phyloP scores from a whole-genome alignment of 2,113 vertebrate genomes.

The Coracopsis vasa region DNA sequence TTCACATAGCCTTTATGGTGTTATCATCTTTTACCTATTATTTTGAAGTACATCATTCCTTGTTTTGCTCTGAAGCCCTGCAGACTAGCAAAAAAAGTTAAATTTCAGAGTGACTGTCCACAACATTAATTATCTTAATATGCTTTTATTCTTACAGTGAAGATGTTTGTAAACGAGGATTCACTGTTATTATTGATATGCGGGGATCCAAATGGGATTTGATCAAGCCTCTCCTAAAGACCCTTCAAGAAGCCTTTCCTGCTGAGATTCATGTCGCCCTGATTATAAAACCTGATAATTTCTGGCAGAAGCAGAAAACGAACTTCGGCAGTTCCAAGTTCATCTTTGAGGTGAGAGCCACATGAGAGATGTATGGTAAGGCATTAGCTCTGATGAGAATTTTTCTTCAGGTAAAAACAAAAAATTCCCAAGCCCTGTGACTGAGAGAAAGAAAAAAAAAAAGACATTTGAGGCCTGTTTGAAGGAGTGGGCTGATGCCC shows the following conservation, averaged over 20 bases:
- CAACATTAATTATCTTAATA: slow-evolving; percentile 8
- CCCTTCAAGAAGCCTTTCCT: slow-evolving; percentile 94
- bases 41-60: background rate
- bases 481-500: background rate
- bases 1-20: background rate
- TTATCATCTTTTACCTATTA: background rate
- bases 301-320: slow-evolving; percentile 99
- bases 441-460: background rate
- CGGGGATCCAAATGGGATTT: slow-evolving; percentile 98
- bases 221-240: slow-evolving; percentile 97
- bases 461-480: background rate
- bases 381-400: background rate
- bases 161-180: slow-evolving; percentile 96
- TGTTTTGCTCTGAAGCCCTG: background rate
- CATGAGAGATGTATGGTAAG: background rate
- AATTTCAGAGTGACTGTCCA: background rate
- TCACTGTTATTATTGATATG: slow-evolving; percentile 99
- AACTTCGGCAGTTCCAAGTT: slow-evolving; percentile 99
- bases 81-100: background rate
- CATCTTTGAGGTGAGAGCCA: slow-evolving; percentile 90
- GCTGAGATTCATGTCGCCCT: slow-evolving; percentile 96
- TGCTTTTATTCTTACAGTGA: slow-evolving; percentile 80
- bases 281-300: slow-evolving; percentile 99
- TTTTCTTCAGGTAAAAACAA: background rate
- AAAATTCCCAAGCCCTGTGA: background rate